Evolutionary conservation across 2,888 invertebrate species (phyloP), one percentile per base, ranked within the genome.

Genomic region (Stenoptilia bipunctidactyla): DNA sequence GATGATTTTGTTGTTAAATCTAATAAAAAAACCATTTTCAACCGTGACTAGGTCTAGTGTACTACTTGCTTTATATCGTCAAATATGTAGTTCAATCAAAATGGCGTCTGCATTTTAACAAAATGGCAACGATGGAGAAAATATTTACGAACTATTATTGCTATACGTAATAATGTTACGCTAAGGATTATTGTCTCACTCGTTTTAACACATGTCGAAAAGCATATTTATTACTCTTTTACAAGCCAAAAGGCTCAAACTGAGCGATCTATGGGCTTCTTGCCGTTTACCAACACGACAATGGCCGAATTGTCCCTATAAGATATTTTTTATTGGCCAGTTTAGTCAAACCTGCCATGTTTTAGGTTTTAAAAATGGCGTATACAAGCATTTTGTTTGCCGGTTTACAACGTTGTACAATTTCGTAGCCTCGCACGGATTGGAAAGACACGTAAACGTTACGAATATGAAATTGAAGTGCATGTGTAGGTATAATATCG

Each of bases 331-430:
- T 83, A 82, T 82, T 79, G 82, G 82, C 76, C 68, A 70, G 66
- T 73, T 76, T 73, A 73, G 69, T 71, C 65, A 72, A 71, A 74
- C 76, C 80, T 82, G 82, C 80, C 82, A 80, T 83, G 84, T 84
- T 84, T 84, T 82, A 77, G 83, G 82, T 84, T 85, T 85, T 84
- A 84, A 85, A 85, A 85, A 86, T 86, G 86, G 86, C 85, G 85
- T 85, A 85, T 84, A 85, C 84, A 85, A 85, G 84, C 85, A 85
- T 85, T 85, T 85, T 85, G 85, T 85, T 85, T 82, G 85, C 85
- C 85, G 85, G 85, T 83, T 76, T 82, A 80, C 69, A 74, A 71
- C 74, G 71, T 73, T 83, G 73, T 84, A 76, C 67, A 68, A 68
- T 74, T 73, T 63, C 65, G 64, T 70, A 66, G 69, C 70, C 70